phyloP scores from a whole-genome alignment of 2,113 vertebrate genomes.

The Channa argus region DNA sequence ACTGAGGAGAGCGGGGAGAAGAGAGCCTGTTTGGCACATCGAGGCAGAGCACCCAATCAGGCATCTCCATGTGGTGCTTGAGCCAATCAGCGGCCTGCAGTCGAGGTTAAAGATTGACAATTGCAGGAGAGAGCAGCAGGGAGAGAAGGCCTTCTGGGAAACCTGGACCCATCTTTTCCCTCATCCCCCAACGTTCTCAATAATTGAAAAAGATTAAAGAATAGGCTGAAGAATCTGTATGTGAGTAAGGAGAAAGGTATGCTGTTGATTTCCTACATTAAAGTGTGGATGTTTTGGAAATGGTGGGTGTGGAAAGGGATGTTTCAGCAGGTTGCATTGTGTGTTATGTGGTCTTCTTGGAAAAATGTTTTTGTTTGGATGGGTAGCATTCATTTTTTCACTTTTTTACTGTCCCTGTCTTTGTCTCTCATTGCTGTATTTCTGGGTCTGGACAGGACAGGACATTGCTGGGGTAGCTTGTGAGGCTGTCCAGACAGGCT shows the following conservation, averaged over 20 bases:
- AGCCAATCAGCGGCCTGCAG: conserved; percentile 90
- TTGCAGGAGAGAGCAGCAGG: conserved; percentile 87
- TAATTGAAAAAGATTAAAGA: conserved; percentile 78
- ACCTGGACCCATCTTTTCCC: conserved; percentile 93
- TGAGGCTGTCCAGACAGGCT: conserved; percentile 63
- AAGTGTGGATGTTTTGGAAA: conserved; percentile 71
- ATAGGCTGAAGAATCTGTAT: conserved; percentile 86
- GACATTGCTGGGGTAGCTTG: conserved; percentile 60
- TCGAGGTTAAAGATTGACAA: conserved; percentile 96
- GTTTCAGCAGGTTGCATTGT: conserved; percentile 46
- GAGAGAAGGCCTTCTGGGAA: conserved; percentile 96
- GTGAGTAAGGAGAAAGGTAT: conserved; percentile 88
- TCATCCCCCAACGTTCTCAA: conserved; percentile 86
- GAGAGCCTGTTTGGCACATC: conserved; percentile 85
- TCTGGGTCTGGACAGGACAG: conserved; percentile 52
- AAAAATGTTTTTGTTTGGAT: conserved; percentile 49
- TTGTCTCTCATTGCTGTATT: conserved; percentile 53
- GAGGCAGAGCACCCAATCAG: conserved; percentile 85
- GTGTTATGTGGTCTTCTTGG: conserved; percentile 48
- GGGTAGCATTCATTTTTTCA: conserved; percentile 49
- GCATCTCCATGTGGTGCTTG: conserved; percentile 80
- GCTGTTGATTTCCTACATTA: conserved; percentile 81
- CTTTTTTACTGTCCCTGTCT: conserved; percentile 37
- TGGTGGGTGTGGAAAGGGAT: conserved; percentile 62
- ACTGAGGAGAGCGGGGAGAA: conserved; percentile 88